Conservation (phyloP, 2,113 vertebrate genomes). For the Zosterops borbonicus region DNA sequence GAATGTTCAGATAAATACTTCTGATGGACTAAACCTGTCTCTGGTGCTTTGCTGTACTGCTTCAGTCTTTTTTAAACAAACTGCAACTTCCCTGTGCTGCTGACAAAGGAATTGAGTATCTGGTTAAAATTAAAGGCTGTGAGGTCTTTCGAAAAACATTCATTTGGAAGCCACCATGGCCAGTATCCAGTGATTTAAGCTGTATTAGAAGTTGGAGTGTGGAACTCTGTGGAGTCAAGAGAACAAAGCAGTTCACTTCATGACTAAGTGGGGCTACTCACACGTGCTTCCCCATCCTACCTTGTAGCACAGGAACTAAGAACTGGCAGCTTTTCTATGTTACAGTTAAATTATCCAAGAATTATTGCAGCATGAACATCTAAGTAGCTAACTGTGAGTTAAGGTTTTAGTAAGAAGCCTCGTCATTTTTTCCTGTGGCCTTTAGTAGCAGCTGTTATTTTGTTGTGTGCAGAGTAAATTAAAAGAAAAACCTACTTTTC, state of each 20-base stretch:
- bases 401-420: background rate
- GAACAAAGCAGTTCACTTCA: background rate
- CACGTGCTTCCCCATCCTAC: background rate
- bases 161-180: background rate
- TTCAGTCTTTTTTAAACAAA: background rate
- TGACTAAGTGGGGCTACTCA: background rate
- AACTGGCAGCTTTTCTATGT: background rate
- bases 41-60: background rate
- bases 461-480: background rate
- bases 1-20: background rate
- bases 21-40: background rate
- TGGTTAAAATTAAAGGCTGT: background rate
- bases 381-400: background rate
- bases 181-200: background rate
- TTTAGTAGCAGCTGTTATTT: background rate
- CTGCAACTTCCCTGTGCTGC: background rate
- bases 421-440: background rate
- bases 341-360: background rate
- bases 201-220: background rate
- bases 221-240: background rate
- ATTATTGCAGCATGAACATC: background rate
- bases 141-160: background rate
- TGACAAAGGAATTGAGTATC: background rate
- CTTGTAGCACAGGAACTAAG: background rate
- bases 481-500: background rate